phyloP scores from a whole-genome alignment of 2,113 vertebrate genomes.

The Zeus faber region DNA sequence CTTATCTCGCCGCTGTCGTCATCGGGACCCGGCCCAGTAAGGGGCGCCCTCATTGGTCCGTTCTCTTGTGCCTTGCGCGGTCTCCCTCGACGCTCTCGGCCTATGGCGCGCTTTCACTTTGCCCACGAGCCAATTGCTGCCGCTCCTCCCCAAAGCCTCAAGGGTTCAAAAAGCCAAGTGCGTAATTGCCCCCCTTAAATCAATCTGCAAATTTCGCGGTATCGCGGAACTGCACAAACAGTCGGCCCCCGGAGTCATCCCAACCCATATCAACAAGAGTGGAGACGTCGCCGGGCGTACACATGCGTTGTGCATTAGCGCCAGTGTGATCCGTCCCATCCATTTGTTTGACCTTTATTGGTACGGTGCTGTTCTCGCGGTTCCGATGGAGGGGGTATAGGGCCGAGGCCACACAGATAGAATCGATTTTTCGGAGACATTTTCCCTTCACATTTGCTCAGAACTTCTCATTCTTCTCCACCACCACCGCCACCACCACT shows the following conservation, averaged over 20 bases:
- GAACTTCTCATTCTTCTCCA: too few relatives aligned
- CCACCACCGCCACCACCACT: too few relatives aligned
- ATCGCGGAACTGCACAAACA: conserved; percentile 59
- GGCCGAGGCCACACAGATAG: conserved; percentile 54
- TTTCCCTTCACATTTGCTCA: conserved; percentile 25
- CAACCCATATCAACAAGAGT: too few relatives aligned
- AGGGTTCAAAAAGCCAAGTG: conserved; percentile 74
- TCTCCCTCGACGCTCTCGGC: conserved; percentile 52
- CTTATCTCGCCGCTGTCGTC: not conserved
- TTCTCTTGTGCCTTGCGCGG: conserved; percentile 2
- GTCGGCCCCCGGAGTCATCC: too few relatives aligned
- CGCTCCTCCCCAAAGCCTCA: conserved; percentile 69
- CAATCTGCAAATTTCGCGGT: conserved; percentile 72
- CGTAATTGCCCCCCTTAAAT: conserved; percentile 74
- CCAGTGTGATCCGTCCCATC: conserved; percentile 26
- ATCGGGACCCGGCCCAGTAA: not conserved
- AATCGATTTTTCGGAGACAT: conserved; percentile 1
- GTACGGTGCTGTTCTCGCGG: conserved; percentile 49
- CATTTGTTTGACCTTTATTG: conserved; percentile 50
- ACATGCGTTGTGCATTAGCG: conserved; percentile 48
- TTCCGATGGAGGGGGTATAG: conserved; percentile 35
- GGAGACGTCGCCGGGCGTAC: too few relatives aligned
- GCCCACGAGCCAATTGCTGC: conserved; percentile 59
- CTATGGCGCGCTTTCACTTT: conserved; percentile 61
- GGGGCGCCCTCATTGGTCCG: too few relatives aligned